Conservation (phyloP, 2,888 invertebrate genomes). For the Pristionchus entomophagus region DNA sequence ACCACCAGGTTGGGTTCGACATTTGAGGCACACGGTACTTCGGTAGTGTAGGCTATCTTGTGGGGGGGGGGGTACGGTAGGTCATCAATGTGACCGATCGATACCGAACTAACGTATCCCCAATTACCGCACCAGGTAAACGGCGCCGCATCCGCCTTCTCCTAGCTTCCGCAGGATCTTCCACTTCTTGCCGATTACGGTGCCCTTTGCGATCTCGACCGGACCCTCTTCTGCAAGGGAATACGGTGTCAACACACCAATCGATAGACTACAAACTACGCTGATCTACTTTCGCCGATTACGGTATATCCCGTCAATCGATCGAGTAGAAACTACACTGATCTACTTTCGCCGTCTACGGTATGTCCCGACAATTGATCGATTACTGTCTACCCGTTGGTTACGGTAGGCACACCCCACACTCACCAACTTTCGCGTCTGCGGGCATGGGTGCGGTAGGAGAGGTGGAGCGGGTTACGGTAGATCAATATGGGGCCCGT, state of each 20-base stretch:
- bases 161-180: constrained; percentile 43
- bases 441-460: neutral
- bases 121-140: constrained; percentile 32
- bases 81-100: neutral
- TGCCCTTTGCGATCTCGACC: constrained; percentile 38
- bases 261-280: neutral
- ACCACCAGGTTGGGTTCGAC: too few relatives aligned
- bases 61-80: neutral
- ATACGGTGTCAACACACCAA: neutral
- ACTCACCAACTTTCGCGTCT: constrained; percentile 18
- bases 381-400: too few relatives aligned
- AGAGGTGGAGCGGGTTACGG: neutral
- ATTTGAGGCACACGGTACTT: too few relatives aligned
- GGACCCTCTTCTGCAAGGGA: constrained; percentile 34
- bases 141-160: constrained; percentile 47
- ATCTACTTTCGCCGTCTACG: neutral
- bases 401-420: neutral
- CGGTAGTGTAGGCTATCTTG: too few relatives aligned
- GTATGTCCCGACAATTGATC: too few relatives aligned
- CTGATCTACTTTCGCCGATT: too few relatives aligned
- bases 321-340: neutral
- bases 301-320: too few relatives aligned
- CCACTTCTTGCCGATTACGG: constrained; percentile 45
- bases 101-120: neutral
- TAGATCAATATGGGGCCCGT: too few relatives aligned